These are phyloP conservation scores for Callimorpha dominula DNA, from an alignment of 2,888 invertebrate genomes.

Conservation along the genomic window DNA sequence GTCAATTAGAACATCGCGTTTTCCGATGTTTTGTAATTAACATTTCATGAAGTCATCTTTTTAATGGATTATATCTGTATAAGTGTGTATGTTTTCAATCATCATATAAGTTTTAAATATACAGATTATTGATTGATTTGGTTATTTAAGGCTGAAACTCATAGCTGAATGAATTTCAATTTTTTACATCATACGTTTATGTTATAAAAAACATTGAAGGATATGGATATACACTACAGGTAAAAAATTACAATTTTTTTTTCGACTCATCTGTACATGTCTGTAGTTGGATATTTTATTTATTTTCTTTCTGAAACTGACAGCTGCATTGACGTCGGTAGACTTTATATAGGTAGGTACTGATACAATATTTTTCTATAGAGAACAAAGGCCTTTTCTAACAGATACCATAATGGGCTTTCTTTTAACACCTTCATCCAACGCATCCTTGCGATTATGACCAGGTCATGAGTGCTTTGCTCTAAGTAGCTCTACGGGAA, in stretches of 20 bases:
- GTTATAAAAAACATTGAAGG: neutral
- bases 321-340: neutral
- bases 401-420: no score
- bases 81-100: neutral
- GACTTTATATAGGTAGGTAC: neutral
- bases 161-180: neutral
- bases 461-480: neutral
- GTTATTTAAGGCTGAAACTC: neutral
- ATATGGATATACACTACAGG: neutral
- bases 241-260: neutral
- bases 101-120: neutral
- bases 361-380: neutral
- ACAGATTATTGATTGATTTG: neutral
- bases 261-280: neutral
- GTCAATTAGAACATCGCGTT: neutral
- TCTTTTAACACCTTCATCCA: no score
- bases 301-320: neutral
- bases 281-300: neutral
- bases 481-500: no score
- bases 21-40: neutral
- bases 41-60: neutral
- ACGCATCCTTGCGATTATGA: no score
- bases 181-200: neutral
- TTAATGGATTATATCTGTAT: neutral
- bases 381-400: no score